Percentiles rank a stretch among this genome's conserved stretches.
Evolutionary conservation across 2,888 invertebrate species (phyloP).

Genomic region (Gastrophysa polygoni): DNA sequence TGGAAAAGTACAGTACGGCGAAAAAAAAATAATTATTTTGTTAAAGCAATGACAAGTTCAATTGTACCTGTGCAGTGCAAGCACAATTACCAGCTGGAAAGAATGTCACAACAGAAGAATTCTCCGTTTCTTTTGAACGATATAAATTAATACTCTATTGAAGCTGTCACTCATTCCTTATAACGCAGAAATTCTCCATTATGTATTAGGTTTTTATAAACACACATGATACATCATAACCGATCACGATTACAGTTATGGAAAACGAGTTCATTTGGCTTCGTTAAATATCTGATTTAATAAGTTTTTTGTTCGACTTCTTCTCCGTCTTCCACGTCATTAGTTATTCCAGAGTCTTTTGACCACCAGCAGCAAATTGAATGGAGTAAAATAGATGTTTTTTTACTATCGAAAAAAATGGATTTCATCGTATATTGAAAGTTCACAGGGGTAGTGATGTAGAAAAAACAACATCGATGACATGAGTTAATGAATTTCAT

Average conservation of each 20-base stretch:
- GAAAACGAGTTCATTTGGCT: neutral
- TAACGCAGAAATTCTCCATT: slow-evolving; percentile 21
- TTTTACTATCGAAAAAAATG: no score
- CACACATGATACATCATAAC: neutral
- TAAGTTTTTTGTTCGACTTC: neutral
- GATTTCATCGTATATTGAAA: no score
- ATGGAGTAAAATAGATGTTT: no score
- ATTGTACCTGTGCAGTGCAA: slow-evolving; percentile 27
- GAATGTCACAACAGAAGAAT: slow-evolving; percentile 36
- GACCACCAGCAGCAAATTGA: neutral
- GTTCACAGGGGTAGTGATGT: no score
- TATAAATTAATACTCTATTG: slow-evolving; percentile 30
- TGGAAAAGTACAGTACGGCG: neutral
- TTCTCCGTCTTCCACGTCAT: neutral
- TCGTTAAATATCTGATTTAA: neutral
- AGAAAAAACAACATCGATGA: no score
- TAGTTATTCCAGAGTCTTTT: neutral
- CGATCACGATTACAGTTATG: neutral
- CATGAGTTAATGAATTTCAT: no score
- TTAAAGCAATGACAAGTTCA: slow-evolving; percentile 37
- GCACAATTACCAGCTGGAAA: slow-evolving; percentile 35
- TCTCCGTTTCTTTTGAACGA: slow-evolving; percentile 29
- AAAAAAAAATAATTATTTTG: slow-evolving; percentile 23
- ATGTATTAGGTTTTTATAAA: slow-evolving; percentile 1
- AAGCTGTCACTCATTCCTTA: slow-evolving; percentile 29